A percentile compares a stretch with the other conserved stretches of the same genome.
These are phyloP conservation scores for Frieseomelitta varia DNA, from an alignment of 1,140 invertebrate genomes.

Conservation along the genomic window DNA sequence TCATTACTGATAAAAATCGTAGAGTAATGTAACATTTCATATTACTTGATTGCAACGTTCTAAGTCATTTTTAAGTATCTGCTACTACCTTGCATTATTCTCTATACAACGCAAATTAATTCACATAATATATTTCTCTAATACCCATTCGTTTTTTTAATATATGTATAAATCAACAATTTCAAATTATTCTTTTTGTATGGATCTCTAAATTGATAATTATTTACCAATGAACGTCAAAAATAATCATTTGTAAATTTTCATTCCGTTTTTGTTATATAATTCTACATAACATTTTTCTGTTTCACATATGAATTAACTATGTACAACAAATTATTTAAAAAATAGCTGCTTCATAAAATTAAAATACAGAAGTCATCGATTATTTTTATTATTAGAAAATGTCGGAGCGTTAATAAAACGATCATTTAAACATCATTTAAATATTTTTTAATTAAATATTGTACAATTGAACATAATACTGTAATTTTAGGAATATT, in stretches of 20 bases:
- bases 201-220: constrained; percentile 1
- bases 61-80: constrained; percentile 36
- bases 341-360: constrained; percentile 19
- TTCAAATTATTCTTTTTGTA: constrained; percentile 14
- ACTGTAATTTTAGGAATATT: constrained; percentile 26
- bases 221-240: background rate
- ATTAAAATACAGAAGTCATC: background rate
- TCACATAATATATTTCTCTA: constrained; percentile 15
- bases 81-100: constrained; percentile 12
- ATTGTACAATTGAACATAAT: constrained; percentile 7
- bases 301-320: background rate
- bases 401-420: constrained; percentile 40
- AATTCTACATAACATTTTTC: background rate
- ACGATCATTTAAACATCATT: background rate
- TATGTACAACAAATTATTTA: constrained; percentile 24
- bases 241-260: constrained; percentile 26
- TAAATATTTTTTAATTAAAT: background rate
- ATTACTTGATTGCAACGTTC: constrained; percentile 28
- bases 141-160: background rate
- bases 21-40: constrained; percentile 27
- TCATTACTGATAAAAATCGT: constrained; percentile 23
- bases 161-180: constrained; percentile 28
- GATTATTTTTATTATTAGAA: background rate
- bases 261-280: background rate
- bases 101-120: constrained; percentile 49